Conservation (phyloP, 2,888 invertebrate species). For the Mythimna ferrago region DNA sequence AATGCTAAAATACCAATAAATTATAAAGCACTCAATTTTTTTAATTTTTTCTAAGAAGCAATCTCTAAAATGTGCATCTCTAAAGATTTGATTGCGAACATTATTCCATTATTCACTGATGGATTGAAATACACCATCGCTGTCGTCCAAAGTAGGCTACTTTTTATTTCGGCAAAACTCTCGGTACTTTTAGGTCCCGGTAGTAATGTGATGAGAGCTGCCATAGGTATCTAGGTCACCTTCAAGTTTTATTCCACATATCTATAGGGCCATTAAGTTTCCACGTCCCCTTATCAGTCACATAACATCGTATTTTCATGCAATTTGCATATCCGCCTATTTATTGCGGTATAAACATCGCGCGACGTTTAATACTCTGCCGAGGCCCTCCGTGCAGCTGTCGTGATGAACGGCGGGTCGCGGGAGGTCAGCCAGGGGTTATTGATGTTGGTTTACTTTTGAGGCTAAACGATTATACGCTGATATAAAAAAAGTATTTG, state of each 20-base stretch:
- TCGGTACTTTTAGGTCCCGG: no score
- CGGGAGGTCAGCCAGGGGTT: slow-evolving; percentile 26
- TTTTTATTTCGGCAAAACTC: no score
- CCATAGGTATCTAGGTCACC: neutral
- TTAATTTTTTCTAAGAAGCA: no score
- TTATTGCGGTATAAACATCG: slow-evolving; percentile 40
- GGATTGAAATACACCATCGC: no score
- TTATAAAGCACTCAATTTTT: no score
- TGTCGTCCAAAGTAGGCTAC: no score
- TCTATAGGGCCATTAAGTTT: neutral
- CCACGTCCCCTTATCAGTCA: slow-evolving; percentile 16
- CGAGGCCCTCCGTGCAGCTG: slow-evolving; percentile 18
- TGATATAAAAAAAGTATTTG: neutral
- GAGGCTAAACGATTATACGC: neutral
- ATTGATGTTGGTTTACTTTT: slow-evolving; percentile 29
- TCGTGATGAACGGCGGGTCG: slow-evolving; percentile 25
- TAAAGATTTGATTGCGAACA: no score
- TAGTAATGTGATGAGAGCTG: no score
- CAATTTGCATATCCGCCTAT: slow-evolving; percentile 44
- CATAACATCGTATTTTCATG: slow-evolving; percentile 28
- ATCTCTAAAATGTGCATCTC: no score
- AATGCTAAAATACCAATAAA: no score
- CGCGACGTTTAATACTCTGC: slow-evolving; percentile 26
- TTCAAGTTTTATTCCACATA: neutral
- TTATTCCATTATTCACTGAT: no score